Base-by-base conservation (phyloP, 2,113 vertebrate genomes). In the Periophthalmus modestus region DNA sequence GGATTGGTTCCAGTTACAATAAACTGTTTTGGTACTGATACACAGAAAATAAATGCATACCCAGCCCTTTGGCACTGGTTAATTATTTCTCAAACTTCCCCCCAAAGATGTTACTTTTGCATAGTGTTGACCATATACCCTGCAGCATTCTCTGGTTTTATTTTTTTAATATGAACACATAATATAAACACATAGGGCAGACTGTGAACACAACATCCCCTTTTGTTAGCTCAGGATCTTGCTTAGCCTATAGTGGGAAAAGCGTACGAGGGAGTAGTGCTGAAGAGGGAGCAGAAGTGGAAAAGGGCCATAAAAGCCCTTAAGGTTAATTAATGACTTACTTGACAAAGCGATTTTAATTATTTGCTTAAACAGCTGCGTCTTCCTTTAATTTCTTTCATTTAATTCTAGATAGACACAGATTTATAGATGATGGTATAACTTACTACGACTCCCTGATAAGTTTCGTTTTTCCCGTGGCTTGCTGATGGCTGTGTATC, bases 401-500 rank as follows among this genome's bases (percentile, higher is more conserved):
- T 54, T 54, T n/a, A 7, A 54, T n/a, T 54, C 52, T n/a, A 7
- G 5, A 9, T 54, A 33, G 16, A 55, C 58, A 33, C 21, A 16
- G 23, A 1, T 24, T 24, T 59, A 14, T 24, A 4, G 13, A 28
- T 59, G 57, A 59, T 59, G 12, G 21, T 14, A 19, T 28, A 16
- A 9, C 18, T 39, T 65, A 39, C 52, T 52, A 16, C n/a, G 2
- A 65, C 14, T 33, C 34, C 36, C 24, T 36, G 15, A 39, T 65
- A 33, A 33, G 28, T 65, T 16, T 54, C 73, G 61, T 21, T 55
- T n/a, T 52, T 55, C 52, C 52, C 7, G 19, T n/a, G 19, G 52
- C 19, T 46, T 52, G 23, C 61, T 48, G 46, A 72, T 66, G 73
- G 28, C 69, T 66, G 66, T 72, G 66, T 16, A 82, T 82, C 66